A percentile compares a stretch with the other conserved stretches of the same genome.
Conservation (phyloP, 1,140 invertebrate species). For the Cyclargus thomasi region DNA sequence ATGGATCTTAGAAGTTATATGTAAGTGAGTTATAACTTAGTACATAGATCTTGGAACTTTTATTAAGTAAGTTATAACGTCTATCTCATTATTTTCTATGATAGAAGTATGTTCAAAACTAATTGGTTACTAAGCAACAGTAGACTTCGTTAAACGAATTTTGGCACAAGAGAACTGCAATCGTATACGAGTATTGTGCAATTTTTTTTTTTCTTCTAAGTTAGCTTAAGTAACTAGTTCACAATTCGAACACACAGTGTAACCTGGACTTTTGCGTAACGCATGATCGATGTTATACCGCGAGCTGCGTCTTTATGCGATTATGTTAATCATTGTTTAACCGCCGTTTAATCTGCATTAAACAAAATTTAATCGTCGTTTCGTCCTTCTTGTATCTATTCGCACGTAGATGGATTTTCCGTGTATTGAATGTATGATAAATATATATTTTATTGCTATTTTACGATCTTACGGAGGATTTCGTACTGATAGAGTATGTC, state of each 20-base stretch:
- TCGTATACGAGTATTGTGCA: too few relatives aligned
- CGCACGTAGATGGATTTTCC: conserved; percentile 11
- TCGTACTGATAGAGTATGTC: conserved; percentile 22
- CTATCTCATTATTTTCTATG: too few relatives aligned
- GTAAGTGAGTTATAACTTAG: too few relatives aligned
- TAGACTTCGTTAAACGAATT: too few relatives aligned
- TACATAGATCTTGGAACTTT: too few relatives aligned
- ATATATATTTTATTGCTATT: conserved; percentile 19
- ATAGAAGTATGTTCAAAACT: too few relatives aligned
- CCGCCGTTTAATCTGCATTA: neutral
- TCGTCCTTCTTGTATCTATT: neutral
- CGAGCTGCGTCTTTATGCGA: neutral
- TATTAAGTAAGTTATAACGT: too few relatives aligned
- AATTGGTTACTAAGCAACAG: too few relatives aligned
- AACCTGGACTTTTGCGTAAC: neutral
- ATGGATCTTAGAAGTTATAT: too few relatives aligned
- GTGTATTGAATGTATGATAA: conserved; percentile 2
- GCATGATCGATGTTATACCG: neutral
- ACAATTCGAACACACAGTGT: neutral
- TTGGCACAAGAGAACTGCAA: too few relatives aligned
- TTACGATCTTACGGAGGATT: conserved; percentile 20
- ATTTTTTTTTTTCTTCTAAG: too few relatives aligned
- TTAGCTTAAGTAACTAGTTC: neutral
- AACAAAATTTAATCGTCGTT: neutral
- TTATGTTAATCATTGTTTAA: neutral